These are phyloP conservation scores for Varanus salvator DNA, from an alignment of 2,113 vertebrate species.

Conservation along the genomic window DNA sequence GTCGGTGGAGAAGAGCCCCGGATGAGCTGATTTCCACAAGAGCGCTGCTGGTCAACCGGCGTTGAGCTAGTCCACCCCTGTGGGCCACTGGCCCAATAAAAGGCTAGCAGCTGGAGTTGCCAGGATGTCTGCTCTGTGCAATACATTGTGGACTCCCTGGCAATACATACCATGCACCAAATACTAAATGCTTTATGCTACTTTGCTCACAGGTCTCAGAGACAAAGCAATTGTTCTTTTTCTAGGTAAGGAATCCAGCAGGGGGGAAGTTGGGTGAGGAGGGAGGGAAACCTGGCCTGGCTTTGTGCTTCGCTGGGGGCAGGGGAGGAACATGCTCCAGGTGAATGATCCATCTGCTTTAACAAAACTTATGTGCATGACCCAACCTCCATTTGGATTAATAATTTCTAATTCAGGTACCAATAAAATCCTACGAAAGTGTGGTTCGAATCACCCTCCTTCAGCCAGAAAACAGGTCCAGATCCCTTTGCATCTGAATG, in stretches of 20 bases:
- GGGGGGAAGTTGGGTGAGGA: neutral
- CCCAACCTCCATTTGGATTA: conserved; percentile 60
- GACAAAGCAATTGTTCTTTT: conserved; percentile 29
- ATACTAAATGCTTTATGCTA: neutral
- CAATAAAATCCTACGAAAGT: conserved; percentile 42
- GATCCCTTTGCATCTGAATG: conserved; percentile 48
- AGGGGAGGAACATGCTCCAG: neutral
- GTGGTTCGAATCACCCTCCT: conserved; percentile 45
- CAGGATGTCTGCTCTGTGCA: too few relatives aligned
- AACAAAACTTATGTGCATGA: conserved; percentile 28
- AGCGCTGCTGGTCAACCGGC: too few relatives aligned
- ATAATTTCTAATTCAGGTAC: conserved; percentile 56
- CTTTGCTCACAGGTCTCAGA: neutral
- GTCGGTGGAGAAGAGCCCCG: too few relatives aligned
- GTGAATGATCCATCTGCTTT: conserved; percentile 45
- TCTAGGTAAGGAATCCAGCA: conserved; percentile 19
- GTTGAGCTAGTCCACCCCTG: too few relatives aligned
- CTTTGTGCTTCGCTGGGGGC: conserved; percentile 49
- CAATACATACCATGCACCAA: too few relatives aligned
- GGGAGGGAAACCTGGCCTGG: conserved; percentile 3
- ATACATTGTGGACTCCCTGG: too few relatives aligned
- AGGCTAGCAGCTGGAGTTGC: too few relatives aligned
- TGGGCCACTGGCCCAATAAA: too few relatives aligned
- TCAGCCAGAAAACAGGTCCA: conserved; percentile 41
- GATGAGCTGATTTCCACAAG: too few relatives aligned